Evolutionary conservation across 2,888 invertebrate genomes (phyloP), one percentile per base, ranked within the genome.

Genomic region (Xanthia togata): DNA sequence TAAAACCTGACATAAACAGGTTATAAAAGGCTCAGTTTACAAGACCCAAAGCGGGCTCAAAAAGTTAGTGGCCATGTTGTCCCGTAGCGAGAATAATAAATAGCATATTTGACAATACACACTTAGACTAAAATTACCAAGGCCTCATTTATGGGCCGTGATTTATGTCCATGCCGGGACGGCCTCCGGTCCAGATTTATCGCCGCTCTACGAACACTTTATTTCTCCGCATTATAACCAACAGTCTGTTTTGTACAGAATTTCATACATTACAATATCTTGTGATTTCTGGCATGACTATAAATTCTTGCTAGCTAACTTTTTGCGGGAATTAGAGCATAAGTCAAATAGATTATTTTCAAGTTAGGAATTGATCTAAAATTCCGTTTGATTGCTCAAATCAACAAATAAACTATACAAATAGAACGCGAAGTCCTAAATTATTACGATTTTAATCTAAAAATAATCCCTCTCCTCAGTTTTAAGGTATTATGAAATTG

Each of bases 91-190:
- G 76, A 76, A 79, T 87, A 85, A 82, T 85, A 79, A 85, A 84
- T 87, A 84, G 78, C 74, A 76, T 80, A 85, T 83, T 85, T 76
- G 83, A 80, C 78, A 87, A 78, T 80, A 85, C 73, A 80, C 76
- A 78, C 75, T 82, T 78, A 72, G 76, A 74, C 53, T 62, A 67
- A 85, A 78, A 87, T 86, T 85, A 85, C 80, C 55, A 59, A 75
- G 73, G 76, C 78, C 79, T 85, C 86, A 82, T 85, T 85, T 87
- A 81, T 88, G 70, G 67, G 23, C 70, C 65, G 77, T 83, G 86
- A 88, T 88, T 86, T 88, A 83, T 79, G 65, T 60, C 65, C 68
- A 31, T 69, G 38, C 88, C 77, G 75, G 78, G 59, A 26, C 73
- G 64, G 73, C 73, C 70, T 60, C 50, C 76, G 73, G 63, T 9